phyloP scores from a whole-genome alignment of 2,888 invertebrate genomes.

The Plutella xylostella region DNA sequence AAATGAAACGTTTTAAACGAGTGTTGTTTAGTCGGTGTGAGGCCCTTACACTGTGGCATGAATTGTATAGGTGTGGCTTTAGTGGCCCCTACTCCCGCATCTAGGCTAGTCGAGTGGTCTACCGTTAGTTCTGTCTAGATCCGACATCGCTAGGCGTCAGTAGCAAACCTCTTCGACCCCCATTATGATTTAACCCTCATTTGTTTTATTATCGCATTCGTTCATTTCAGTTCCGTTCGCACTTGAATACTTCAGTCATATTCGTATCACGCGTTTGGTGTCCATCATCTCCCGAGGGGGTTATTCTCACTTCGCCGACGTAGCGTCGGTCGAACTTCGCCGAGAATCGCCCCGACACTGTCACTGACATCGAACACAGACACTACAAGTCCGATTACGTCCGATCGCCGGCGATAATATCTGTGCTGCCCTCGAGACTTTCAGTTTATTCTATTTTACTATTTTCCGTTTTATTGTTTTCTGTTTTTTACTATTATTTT shows the following conservation, averaged over 20 bases:
- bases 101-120: neutral
- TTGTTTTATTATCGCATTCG: slow-evolving; percentile 23
- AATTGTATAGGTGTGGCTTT: slow-evolving; percentile 26
- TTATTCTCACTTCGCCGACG: too few species aligned
- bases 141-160: slow-evolving; percentile 26
- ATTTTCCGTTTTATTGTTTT: slow-evolving; percentile 16
- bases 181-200: slow-evolving; percentile 19
- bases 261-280: slow-evolving; percentile 56
- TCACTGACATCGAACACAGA: slow-evolving; percentile 1
- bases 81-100: slow-evolving; percentile 1
- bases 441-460: slow-evolving; percentile 27
- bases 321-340: too few species aligned
- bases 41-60: slow-evolving; percentile 25
- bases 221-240: slow-evolving; percentile 36
- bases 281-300: too few species aligned
- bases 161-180: slow-evolving; percentile 22
- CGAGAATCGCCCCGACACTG: slow-evolving; percentile 40
- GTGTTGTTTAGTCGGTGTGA: neutral
- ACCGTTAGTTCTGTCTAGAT: slow-evolving; percentile 2
- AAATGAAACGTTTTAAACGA: slow-evolving; percentile 4
- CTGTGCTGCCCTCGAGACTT: too few species aligned
- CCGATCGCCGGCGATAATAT: too few species aligned
- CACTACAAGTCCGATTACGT: too few species aligned
- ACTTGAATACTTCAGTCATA: slow-evolving; percentile 45
- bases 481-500: slow-evolving; percentile 1